Conservation (phyloP, 2,888 invertebrate species). For the Chrysomela aeneicollis region DNA sequence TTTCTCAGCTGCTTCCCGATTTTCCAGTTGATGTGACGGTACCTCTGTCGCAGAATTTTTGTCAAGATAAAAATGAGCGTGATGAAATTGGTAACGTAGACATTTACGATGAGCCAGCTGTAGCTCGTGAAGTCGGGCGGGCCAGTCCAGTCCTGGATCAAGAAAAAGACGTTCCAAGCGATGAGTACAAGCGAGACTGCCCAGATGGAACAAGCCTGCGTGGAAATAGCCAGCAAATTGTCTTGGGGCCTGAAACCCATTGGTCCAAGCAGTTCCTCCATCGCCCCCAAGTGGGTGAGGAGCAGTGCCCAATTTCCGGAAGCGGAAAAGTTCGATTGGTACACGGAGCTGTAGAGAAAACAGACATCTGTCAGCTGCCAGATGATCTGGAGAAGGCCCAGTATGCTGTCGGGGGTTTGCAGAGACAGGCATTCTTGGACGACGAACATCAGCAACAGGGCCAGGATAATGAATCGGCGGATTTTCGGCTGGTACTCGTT, state of each 20-base stretch:
- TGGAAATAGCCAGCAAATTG: background rate
- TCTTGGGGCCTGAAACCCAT: background rate
- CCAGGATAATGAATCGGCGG: background rate
- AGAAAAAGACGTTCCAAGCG: background rate
- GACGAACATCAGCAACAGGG: background rate
- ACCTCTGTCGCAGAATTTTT: background rate
- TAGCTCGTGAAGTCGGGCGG: background rate
- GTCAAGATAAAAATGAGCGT: background rate
- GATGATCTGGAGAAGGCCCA: background rate
- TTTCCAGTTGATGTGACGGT: background rate
- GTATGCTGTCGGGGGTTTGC: background rate
- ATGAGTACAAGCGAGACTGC: background rate
- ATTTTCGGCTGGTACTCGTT: background rate
- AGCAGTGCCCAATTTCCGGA: background rate
- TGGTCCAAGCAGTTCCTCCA: background rate
- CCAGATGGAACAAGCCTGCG: background rate
- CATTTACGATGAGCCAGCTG: background rate
- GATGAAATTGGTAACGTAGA: conserved; percentile 1
- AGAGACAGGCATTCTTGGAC: background rate
- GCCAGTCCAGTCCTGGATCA: background rate
- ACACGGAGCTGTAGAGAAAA: background rate
- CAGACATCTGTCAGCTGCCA: background rate
- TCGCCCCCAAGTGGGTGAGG: background rate
- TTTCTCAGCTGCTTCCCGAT: background rate
- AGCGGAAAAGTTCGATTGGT: background rate